Base-by-base conservation (phyloP, 1,140 invertebrate genomes). In the Mercenaria mercenaria region DNA sequence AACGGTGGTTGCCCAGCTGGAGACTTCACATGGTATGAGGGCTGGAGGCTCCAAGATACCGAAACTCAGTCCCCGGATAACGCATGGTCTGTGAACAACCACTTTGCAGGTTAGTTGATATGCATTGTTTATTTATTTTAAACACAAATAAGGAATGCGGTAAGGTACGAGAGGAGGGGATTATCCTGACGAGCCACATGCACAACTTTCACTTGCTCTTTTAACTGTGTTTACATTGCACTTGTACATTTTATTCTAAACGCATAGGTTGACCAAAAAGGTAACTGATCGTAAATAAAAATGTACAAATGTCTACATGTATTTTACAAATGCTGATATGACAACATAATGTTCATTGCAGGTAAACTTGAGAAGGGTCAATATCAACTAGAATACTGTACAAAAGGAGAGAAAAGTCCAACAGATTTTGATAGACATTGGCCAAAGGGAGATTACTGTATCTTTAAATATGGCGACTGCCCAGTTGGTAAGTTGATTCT, bases 391-490 rank as follows among this genome's bases (percentile, higher is more conserved):
- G 72, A 91, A 59, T 93, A 89, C 64, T 93, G 93, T 59, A 93
- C 92, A 39, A 93, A 93, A 61, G 89, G 93, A 18, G 81, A 82
- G 15, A 47, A 41, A 1, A 80, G 83, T 11, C 32, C 88, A 34
- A 92, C 90, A 43, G 83, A 92, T 20, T 93, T 85, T 67, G 93
- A 92, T 80, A 87, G 92, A 43, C 56, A 82, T 29, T 93, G 93
- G 93, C 93, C 93, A 18, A 89, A 79, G 29, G 93, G 93, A 64
- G 93, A 93, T 76, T 93, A 93, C 89, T 93, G 93, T 37, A 85
- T 93, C 37, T 77, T 91, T 29, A 93, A 93, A 81, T 93, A 93
- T 80, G 92, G 92, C 23, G 50, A 56, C 41, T 93, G 93, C 64
- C 92, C 92, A 77, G 39, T 74, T 74, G 88, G 91, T 92, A 23